phyloP scores from a whole-genome alignment of 2,797 vertebrate genomes.

The Danionella dracula region DNA sequence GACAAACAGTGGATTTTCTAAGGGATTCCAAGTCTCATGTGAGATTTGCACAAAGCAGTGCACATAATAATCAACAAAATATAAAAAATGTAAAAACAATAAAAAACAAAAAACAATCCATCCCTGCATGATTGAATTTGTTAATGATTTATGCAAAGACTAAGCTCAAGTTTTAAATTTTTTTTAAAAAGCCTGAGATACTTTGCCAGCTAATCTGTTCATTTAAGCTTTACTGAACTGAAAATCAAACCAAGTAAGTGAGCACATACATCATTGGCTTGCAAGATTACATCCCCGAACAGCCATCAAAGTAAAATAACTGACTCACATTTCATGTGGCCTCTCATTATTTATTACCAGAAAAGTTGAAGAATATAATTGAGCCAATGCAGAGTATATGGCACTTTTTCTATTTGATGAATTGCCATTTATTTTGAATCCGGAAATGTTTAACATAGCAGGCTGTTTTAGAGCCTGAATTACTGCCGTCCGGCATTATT shows the following conservation, averaged over 20 bases:
- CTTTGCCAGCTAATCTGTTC: conserved; percentile 5
- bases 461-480: conserved; percentile 24
- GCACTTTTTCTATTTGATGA: conserved; percentile 24
- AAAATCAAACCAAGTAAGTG: conserved; percentile 11
- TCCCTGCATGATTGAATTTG: no score
- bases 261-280: conserved; percentile 22
- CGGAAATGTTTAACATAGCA: conserved; percentile 26
- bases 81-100: no score
- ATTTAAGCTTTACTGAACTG: conserved; percentile 18
- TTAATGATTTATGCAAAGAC: no score
- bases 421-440: conserved; percentile 33
- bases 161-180: no score
- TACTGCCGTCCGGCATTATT: conserved; percentile 23
- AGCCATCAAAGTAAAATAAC: conserved; percentile 29
- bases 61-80: no score
- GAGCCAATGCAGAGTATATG: conserved; percentile 22
- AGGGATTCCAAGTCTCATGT: no score
- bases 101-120: no score
- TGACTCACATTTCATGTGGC: conserved; percentile 11
- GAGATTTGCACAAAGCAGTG: no score
- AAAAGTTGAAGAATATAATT: conserved; percentile 22
- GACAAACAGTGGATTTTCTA: no score
- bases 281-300: conserved; percentile 16
- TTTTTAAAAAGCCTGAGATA: neutral
- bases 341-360: conserved; percentile 25